Conservation (phyloP, 2,113 vertebrate genomes). For the Coreoperca whiteheadi region DNA sequence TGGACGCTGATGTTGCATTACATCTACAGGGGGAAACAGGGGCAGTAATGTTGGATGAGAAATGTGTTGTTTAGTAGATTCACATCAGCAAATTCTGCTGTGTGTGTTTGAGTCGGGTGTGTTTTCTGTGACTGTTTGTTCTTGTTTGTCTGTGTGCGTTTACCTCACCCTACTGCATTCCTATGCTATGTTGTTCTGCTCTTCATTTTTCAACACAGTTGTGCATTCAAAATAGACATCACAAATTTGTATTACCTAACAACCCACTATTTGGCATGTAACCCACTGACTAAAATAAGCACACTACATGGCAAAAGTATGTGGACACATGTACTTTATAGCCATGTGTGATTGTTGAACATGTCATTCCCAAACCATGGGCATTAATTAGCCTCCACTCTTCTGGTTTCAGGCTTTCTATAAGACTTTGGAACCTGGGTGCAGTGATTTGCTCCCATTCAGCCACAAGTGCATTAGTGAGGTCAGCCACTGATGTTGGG, state of each 20-base stretch:
- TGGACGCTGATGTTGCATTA: slow-evolving; percentile 50
- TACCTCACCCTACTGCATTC: not conserved
- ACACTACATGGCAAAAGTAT: not conserved
- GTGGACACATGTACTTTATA: not conserved
- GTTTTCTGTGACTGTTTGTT: not conserved
- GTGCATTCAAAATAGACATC: not conserved
- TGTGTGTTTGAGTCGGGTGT: not conserved
- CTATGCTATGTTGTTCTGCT: not conserved
- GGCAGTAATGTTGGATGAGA: slow-evolving; percentile 26
- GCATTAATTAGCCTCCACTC: not conserved
- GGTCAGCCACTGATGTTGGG: not conserved
- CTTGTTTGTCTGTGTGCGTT: not conserved
- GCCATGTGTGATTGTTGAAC: not conserved
- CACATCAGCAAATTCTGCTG: slow-evolving; percentile 31
- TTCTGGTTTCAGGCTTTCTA: not conserved
- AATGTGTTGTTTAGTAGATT: slow-evolving; percentile 31
- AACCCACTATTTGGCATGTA: not conserved
- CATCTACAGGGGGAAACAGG: slow-evolving; percentile 3
- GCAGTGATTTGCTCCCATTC: not conserved
- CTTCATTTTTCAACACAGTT: not conserved
- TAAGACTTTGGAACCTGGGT: not conserved
- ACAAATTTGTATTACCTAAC: not conserved
- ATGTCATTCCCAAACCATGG: not conserved
- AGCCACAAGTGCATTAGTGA: not conserved
- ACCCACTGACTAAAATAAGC: not conserved